These are phyloP conservation scores for Shinisaurus crocodilurus DNA, from an alignment of 2,113 vertebrate genomes.

Conservation along the genomic window DNA sequence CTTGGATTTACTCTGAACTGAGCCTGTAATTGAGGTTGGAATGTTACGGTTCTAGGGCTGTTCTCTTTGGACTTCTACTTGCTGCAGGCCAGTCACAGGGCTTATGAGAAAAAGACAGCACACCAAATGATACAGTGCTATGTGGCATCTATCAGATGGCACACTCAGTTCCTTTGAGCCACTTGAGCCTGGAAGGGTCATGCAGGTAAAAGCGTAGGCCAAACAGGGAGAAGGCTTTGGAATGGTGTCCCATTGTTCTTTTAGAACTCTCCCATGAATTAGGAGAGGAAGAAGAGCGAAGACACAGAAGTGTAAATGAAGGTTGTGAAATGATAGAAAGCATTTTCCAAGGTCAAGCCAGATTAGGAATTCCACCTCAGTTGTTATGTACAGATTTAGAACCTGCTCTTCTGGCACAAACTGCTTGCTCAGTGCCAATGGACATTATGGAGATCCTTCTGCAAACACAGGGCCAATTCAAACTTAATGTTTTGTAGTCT, in stretches of 20 bases:
- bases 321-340: neutral
- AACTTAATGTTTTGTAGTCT: neutral
- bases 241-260: neutral
- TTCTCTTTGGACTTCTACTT: neutral
- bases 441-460: fast-evolving
- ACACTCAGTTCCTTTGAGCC: neutral
- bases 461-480: neutral
- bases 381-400: neutral
- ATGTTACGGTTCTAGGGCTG: no score
- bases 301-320: neutral
- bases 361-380: neutral
- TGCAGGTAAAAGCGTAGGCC: neutral
- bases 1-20: neutral
- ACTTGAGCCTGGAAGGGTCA: neutral
- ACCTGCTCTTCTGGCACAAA: neutral
- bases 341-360: neutral
- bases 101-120: neutral
- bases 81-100: neutral
- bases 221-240: neutral
- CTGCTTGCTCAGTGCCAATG: neutral
- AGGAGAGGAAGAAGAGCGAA: neutral
- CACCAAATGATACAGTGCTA: neutral
- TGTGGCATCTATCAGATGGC: neutral
- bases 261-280: neutral
- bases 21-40: neutral